Evolutionary conservation across 1,140 invertebrate genomes (phyloP).

Genomic region (Apis mellifera): Amel_HAv3.1 CM009932.2:5600001-5600500

Average conservation of each 20-base stretch:
- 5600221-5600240: background rate
- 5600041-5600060: background rate
- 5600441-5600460: background rate
- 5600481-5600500: background rate
- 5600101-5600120: background rate
- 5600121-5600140: background rate
- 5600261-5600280: background rate
- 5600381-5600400: background rate
- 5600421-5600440: background rate
- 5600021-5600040: background rate
- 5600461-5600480: background rate
- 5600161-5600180: background rate
- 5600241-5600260: too few species aligned
- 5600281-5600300: background rate
- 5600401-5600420: background rate
- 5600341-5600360: background rate
- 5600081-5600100: background rate
- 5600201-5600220: background rate
- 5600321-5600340: background rate
- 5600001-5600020: background rate
- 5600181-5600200: too few species aligned
- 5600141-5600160: background rate
- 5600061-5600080: background rate
- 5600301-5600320: background rate
- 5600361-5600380: background rate